Conservation (phyloP, 2,888 invertebrate genomes). For the Diaphora mendica region DNA sequence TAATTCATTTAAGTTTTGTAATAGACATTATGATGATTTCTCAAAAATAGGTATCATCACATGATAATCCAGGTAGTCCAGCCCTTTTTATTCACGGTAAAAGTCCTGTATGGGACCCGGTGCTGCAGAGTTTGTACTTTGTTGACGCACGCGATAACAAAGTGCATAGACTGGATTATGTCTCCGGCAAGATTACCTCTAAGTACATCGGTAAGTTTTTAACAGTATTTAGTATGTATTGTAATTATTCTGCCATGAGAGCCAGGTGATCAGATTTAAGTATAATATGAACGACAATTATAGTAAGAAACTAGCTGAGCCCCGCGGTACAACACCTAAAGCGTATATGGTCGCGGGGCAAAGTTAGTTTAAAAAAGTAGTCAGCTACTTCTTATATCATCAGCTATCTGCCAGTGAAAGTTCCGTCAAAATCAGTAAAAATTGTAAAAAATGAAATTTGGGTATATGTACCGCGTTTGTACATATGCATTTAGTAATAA, state of each 20-base stretch:
- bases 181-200: constrained; percentile 65
- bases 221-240: not conserved
- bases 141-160: constrained; percentile 85
- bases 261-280: not conserved
- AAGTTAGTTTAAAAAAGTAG: no score
- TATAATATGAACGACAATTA: not conserved
- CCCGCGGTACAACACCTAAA: no score
- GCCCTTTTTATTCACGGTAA: constrained; percentile 70
- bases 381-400: no score
- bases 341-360: no score
- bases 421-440: no score
- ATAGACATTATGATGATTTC: not conserved
- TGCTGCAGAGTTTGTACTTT: constrained; percentile 82
- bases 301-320: no score
- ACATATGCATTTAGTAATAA: no score
- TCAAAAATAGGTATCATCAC: constrained; percentile 65
- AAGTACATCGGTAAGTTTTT: constrained; percentile 70
- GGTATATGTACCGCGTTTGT: no score
- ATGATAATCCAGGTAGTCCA: constrained; percentile 58
- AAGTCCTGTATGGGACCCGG: constrained; percentile 87
- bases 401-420: no score
- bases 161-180: constrained; percentile 81
- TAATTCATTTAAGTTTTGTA: not conserved
- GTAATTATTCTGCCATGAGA: not conserved
- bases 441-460: no score